Percentiles rank a stretch among this genome's conserved stretches.
phyloP scores from a whole-genome alignment of 2,797 vertebrate species.

The Lycodopsis pacificus region DNA sequence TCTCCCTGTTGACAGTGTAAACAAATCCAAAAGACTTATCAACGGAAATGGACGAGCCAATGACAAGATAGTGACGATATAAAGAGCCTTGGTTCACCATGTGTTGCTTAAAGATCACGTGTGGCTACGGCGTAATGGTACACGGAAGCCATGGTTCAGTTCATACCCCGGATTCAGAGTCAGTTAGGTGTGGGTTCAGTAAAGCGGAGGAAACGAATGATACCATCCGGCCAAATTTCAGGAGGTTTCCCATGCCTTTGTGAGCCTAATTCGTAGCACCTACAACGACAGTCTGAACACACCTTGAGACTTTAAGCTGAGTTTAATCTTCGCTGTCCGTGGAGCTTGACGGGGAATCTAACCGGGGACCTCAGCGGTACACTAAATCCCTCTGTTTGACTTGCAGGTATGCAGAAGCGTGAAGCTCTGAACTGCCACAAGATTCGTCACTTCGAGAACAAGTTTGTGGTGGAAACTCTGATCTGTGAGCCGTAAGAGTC shows the following conservation, averaged over 20 bases:
- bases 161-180: too few species aligned
- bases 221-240: too few species aligned
- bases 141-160: too few species aligned
- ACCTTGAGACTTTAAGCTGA: background rate
- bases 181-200: too few species aligned
- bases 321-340: background rate
- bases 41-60: background rate
- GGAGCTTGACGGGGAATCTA: background rate
- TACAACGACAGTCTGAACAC: background rate
- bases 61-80: background rate
- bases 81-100: background rate
- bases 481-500: slow-evolving; percentile 89
- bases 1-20: background rate
- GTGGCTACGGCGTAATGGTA: too few species aligned
- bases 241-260: background rate
- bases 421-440: slow-evolving; percentile 88
- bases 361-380: background rate
- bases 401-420: slow-evolving; percentile 95
- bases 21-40: background rate
- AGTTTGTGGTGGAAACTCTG: slow-evolving; percentile 90
- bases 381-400: background rate
- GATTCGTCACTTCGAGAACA: slow-evolving; percentile 94
- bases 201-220: too few species aligned
- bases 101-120: background rate
- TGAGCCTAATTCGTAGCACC: background rate